phyloP scores from a whole-genome alignment of 2,113 vertebrate species.

The Bubo blakistoni region DNA sequence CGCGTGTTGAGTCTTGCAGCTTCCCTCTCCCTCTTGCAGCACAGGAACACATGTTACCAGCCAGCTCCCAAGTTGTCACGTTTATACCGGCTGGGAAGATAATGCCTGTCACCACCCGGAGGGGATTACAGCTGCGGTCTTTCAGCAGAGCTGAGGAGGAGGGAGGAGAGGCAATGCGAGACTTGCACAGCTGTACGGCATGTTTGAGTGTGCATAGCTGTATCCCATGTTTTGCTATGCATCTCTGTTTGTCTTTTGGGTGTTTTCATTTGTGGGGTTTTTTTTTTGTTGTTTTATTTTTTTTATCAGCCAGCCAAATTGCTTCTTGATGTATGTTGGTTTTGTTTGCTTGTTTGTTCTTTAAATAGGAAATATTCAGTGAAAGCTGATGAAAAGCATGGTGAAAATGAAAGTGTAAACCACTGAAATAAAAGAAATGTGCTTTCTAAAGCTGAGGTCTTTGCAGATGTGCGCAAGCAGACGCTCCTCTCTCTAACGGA shows the following conservation, averaged over 20 bases:
- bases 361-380: background rate
- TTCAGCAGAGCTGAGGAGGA: background rate
- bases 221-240: background rate
- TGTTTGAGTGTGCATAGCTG: background rate
- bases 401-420: background rate
- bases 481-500: background rate
- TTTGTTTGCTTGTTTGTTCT: background rate
- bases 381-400: background rate
- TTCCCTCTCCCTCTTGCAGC: background rate
- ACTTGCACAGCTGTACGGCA: background rate
- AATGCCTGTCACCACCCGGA: constrained; percentile 13
- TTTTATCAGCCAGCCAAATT: background rate
- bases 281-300: background rate
- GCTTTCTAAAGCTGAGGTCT: background rate
- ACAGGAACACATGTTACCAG: background rate
- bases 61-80: background rate
- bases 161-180: background rate
- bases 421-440: background rate
- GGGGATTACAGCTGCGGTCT: constrained; percentile 23
- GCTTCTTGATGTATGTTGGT: background rate
- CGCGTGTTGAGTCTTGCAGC: constrained; percentile 11
- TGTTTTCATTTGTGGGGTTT: background rate
- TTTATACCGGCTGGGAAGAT: background rate
- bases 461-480: background rate
- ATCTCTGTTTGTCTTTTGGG: background rate